These are phyloP conservation scores for Acleris literana DNA, from an alignment of 2,888 invertebrate species.

Conservation along the genomic window DNA sequence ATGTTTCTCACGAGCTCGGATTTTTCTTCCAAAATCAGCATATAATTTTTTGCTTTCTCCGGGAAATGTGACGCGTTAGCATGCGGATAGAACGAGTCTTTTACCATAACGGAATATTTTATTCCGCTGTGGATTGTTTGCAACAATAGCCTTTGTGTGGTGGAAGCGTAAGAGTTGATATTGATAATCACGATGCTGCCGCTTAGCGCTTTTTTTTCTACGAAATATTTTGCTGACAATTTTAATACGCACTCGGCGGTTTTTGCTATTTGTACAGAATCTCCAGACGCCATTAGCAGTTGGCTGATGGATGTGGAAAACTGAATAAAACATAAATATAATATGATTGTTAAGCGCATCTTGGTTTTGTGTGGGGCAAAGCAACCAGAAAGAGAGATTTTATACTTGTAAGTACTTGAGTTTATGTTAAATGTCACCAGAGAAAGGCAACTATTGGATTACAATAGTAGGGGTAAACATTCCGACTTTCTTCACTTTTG, in stretches of 20 bases:
- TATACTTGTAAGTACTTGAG: conserved; percentile 19
- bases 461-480: no score
- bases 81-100: conserved; percentile 76
- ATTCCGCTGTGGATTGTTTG: conserved; percentile 73
- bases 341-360: conserved; percentile 48
- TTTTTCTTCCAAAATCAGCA: conserved; percentile 79
- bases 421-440: conserved; percentile 22
- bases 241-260: conserved; percentile 79
- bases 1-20: conserved; percentile 73
- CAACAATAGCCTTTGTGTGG: conserved; percentile 69
- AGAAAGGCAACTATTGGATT: conserved; percentile 17
- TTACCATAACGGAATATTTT: conserved; percentile 80
- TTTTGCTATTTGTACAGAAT: conserved; percentile 67
- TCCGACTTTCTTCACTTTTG: no score
- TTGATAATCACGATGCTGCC: conserved; percentile 80
- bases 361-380: conserved; percentile 38
- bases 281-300: conserved; percentile 65
- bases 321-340: conserved; percentile 48
- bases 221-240: conserved; percentile 79
- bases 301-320: conserved; percentile 56
- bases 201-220: conserved; percentile 77
- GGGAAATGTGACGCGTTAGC: conserved; percentile 80
- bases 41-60: conserved; percentile 82
- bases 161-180: conserved; percentile 73
- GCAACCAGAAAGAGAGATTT: conserved; percentile 6